Percentiles rank a stretch among this genome's conserved stretches.
Conservation (phyloP, 2,888 invertebrate species). For the Biston betularia region DNA sequence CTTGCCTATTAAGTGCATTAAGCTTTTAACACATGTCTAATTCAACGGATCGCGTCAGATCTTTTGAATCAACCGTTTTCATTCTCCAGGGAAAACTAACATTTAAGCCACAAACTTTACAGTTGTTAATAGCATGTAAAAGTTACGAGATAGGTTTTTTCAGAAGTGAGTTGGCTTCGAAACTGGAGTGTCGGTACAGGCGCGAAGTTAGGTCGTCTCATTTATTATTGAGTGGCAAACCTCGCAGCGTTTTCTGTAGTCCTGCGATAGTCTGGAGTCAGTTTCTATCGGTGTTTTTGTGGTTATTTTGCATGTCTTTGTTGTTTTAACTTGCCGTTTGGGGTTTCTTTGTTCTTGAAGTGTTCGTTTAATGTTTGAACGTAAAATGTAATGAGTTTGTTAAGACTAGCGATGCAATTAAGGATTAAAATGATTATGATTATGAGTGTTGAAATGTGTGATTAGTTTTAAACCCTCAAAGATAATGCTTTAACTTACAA, state of each 20-base stretch:
- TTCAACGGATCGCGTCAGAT: conserved; percentile 65
- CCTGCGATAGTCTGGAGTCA: conserved; percentile 43
- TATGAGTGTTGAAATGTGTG: conserved; percentile 19
- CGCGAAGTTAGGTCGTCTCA: conserved; percentile 81
- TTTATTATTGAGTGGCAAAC: conserved; percentile 83
- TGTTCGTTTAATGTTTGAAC: conserved; percentile 36
- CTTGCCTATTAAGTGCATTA: conserved; percentile 78
- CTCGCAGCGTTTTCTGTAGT: conserved; percentile 58
- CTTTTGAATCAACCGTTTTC: conserved; percentile 44
- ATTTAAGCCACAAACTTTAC: conserved; percentile 41
- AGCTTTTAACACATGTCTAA: conserved; percentile 84
- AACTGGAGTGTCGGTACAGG: conserved; percentile 75
- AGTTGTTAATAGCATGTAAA: conserved; percentile 48
- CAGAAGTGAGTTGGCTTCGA: conserved; percentile 65
- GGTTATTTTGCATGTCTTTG: conserved; percentile 46
- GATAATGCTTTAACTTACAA: neutral
- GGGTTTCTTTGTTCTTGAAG: conserved; percentile 45
- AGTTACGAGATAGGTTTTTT: conserved; percentile 59
- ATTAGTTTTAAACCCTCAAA: conserved; percentile 7
- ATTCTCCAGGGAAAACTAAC: conserved; percentile 35
- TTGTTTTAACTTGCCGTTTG: conserved; percentile 35
- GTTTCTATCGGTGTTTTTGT: conserved; percentile 40
- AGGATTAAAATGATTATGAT: conserved; percentile 22
- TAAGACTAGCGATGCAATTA: conserved; percentile 19
- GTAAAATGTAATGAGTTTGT: conserved; percentile 26